Evolutionary conservation across 2,797 vertebrate species (phyloP).

Genomic region (Pantherophis vulpinus): DNA sequence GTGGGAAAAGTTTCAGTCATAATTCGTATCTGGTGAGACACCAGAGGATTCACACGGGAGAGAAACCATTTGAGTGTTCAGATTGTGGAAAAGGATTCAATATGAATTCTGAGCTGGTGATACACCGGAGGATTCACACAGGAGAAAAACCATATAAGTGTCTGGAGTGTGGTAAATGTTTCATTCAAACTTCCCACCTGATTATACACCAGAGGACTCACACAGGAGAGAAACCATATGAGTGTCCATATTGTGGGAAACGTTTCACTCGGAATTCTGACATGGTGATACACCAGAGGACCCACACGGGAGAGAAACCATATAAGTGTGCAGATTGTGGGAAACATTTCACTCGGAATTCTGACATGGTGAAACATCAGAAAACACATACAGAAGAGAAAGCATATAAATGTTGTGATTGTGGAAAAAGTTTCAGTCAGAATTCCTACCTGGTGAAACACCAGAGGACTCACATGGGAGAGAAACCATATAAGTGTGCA

Average conservation of each 20-base stretch:
- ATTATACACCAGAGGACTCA: too few relatives aligned
- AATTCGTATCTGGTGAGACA: not conserved
- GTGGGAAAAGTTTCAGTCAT: not conserved
- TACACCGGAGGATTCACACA: too few relatives aligned
- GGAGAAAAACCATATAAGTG: too few relatives aligned
- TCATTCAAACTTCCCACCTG: too few relatives aligned
- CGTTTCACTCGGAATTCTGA: not conserved
- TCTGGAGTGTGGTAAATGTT: too few relatives aligned
- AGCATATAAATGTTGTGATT: not conserved
- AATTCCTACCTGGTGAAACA: not conserved
- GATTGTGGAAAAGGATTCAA: too few relatives aligned
- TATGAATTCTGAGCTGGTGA: too few relatives aligned
- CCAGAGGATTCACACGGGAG: too few relatives aligned
- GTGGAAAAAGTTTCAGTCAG: not conserved
- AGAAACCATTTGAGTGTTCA: not conserved
- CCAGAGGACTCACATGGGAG: not conserved
- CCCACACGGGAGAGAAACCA: not conserved
- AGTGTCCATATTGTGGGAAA: not conserved
- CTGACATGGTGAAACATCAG: not conserved
- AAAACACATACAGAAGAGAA: not conserved
- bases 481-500: not conserved
- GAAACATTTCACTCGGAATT: not conserved
- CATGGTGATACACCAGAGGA: not conserved
- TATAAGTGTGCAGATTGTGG: not conserved
- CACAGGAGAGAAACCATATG: not conserved